Percentiles rank a stretch among this genome's conserved stretches.
These are phyloP conservation scores for Zygogramma bicolorata DNA, from an alignment of 2,888 invertebrate species.

Conservation along the genomic window DNA sequence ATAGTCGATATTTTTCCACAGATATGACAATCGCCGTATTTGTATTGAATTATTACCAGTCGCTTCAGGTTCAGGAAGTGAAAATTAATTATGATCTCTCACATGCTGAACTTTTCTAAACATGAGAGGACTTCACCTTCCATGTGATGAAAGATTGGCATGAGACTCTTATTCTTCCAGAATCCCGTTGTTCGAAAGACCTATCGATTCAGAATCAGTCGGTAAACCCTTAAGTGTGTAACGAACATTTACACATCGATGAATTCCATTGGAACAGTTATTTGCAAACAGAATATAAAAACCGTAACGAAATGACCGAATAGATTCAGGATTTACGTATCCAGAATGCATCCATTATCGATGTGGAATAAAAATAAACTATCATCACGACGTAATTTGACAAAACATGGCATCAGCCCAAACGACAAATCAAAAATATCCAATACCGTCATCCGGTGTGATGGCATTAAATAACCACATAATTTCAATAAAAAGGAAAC, in stretches of 20 bases:
- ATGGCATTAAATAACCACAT: constrained; percentile 55
- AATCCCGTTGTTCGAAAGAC: too few relatives aligned
- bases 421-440: constrained; percentile 47
- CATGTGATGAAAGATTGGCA: too few relatives aligned
- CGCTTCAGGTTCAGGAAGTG: too few relatives aligned
- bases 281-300: neutral
- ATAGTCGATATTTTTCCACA: too few relatives aligned
- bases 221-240: neutral
- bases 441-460: constrained; percentile 51
- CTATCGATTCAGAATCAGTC: too few relatives aligned
- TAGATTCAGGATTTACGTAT: neutral
- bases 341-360: neutral
- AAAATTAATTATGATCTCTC: too few relatives aligned
- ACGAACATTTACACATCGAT: neutral
- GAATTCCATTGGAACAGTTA: neutral
- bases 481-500: constrained; percentile 59
- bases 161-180: too few relatives aligned
- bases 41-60: too few relatives aligned
- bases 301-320: neutral
- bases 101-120: too few relatives aligned
- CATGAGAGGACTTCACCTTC: too few relatives aligned
- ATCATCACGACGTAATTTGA: constrained; percentile 30
- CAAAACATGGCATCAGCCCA: constrained; percentile 39
- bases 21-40: too few relatives aligned
- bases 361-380: constrained; percentile 1